phyloP scores from a whole-genome alignment of 1,140 invertebrate genomes.

The Heliconius congener region DNA sequence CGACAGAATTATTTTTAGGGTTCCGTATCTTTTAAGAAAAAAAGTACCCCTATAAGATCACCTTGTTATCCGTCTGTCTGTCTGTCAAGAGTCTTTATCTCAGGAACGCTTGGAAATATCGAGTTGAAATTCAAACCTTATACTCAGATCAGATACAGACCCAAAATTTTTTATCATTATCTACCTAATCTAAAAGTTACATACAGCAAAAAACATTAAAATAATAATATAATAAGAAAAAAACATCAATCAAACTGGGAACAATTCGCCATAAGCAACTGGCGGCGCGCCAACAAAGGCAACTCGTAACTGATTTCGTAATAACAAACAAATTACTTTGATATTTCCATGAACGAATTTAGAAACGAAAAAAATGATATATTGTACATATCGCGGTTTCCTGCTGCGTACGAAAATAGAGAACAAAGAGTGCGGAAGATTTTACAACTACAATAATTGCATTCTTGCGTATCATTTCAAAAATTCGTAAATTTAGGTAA shows the following conservation, averaged over 20 bases:
- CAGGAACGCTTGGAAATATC: no score
- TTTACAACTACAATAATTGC: neutral
- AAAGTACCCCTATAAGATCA: no score
- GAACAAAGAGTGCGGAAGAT: slow-evolving; percentile 3
- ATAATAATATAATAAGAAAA: neutral
- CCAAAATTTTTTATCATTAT: no score
- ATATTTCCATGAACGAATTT: slow-evolving; percentile 22
- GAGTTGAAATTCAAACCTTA: no score
- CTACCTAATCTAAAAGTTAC: no score
- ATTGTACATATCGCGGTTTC: slow-evolving; percentile 1
- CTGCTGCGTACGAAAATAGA: slow-evolving; percentile 7
- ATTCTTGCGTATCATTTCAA: neutral
- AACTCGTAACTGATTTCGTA: slow-evolving; percentile 19
- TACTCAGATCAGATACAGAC: no score
- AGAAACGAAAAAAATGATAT: slow-evolving; percentile 13
- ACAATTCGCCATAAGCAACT: slow-evolving; percentile 2
- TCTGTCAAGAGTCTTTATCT: no score
- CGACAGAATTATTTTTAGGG: no score
- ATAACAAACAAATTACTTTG: slow-evolving; percentile 27
- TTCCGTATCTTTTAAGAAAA: no score
- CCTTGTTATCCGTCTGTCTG: no score
- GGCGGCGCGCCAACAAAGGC: slow-evolving; percentile 18
- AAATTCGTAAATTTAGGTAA: neutral
- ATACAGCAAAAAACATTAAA: neutral
- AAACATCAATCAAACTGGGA: neutral